Evolutionary conservation across 2,888 invertebrate species (phyloP), one percentile per base, ranked within the genome.

Genomic region (Patella depressa): DNA sequence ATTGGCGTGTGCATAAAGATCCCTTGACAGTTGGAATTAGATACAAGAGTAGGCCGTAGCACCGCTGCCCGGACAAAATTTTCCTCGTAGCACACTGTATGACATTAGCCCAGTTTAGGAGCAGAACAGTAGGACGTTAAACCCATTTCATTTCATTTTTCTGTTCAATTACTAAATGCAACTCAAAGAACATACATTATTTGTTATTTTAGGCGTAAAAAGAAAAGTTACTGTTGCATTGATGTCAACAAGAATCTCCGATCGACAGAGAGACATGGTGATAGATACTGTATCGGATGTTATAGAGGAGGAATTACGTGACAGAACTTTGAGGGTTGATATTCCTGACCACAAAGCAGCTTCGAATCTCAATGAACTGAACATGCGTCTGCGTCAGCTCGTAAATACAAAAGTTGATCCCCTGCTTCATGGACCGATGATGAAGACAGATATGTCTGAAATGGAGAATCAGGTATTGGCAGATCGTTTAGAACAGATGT

Each of bases 361-460:
- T 2, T 73, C 78, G 2, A 77, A 75, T 59, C 70, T 80, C 55
- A 78, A 79, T 71, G 53, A 45, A 14, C 71, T 76, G 55, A 76
- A 74, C 57, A n/a, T 57, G 3, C 74, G 79, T 24, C 79, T 83
- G 34, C 73, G 74, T 5, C 74, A 71, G 15, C 76, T 77, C 71
- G 77, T 83, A 74, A 71, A 76, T 74, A 72, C 78, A 53, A 78
- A 81, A 75, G 73, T 83, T 54, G 81, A 83, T 72, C 81, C 82
- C 2, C 71, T 83, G 34, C 77, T 83, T 7, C 79, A 79, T 70
- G 82, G 82, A 55, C 77, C 69, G 14, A 71, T 54, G 1, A 59
- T 74, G 55, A 73, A 34, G 19, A 79, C 81, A n/a, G 77, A 78
- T 53, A 70, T 82, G 59, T 57, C 73, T 9, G 29, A 78, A 29